Evolutionary conservation across 2,888 invertebrate species (phyloP), one percentile per base, ranked within the genome.

Genomic region (Caenorhabditis panamensis): DNA sequence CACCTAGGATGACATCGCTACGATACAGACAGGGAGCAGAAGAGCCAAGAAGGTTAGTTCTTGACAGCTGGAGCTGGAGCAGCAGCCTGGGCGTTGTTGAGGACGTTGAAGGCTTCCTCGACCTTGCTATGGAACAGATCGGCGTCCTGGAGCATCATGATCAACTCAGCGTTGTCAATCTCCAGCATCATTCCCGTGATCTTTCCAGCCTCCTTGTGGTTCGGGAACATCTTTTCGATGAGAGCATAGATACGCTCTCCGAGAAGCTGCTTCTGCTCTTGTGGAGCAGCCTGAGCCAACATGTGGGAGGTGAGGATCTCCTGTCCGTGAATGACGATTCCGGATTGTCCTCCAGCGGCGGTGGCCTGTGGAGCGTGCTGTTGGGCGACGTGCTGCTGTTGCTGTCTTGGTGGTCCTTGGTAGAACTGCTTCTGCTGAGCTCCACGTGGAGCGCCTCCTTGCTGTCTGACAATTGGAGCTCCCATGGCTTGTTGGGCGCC

Each of bases 221-320:
- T 82, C 28, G 77, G 73, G 68, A 82, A 82, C 76, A 82, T 73
- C 78, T 83, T 84, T 18, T 84, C 87, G 63, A 89, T 88, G 47
- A 97, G 94, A 22, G 98, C 98, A 94, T 96, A 99, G 82, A 99
- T 93, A 87, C 97, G 95, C 93, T 99, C 99, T 86, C 99, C 99
- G 87, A 99, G 93, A 95, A 99, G 97, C 93, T 99, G 98, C 92
- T 99, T 99, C 92, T 99, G 99, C 91, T 99, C 98, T 87, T 96
- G 95, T 53, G 96, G 95, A 59, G 95, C 94, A 82, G 98, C 98
- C 80, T 96, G 95, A 61, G 98, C 97, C 92, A 99, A 93, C 95
- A 97, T 96, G 51, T 95, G 94, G 16, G 98, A 95, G 51, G 97
- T 97, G 84, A 98, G 93, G 80, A 97, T 97, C 92, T 97, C 98